Base-by-base conservation (phyloP, 2,888 invertebrate genomes). In the Drosophila kuntzei region DNA sequence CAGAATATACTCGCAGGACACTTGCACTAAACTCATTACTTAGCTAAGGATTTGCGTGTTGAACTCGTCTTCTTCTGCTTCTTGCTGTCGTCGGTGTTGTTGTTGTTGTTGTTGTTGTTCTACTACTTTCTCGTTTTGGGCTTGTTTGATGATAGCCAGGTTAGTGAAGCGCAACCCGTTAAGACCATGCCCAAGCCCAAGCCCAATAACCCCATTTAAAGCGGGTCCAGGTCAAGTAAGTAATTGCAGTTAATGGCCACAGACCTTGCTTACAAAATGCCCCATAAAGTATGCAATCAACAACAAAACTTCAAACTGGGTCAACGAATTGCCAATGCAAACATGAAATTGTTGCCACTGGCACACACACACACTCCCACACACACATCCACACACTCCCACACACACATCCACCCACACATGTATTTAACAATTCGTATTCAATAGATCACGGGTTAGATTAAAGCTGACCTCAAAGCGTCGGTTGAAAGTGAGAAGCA, bases 271-370 rank as follows among this genome's bases (percentile, higher is more conserved):
- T 20, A 76, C 57, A 49, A 76, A 80, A 59, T 62, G 66, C 55
- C 55, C 64, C 71, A 76, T 65, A 67, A 80, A 66, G 67, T 64
- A 76, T 62, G 76, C 73, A 71, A 85, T 79, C 76, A 70, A 68
- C 76, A 86, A 73, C 66, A 32, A 59, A 41, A 50, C 70, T 79
- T 58, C 54, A 67, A 82, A 82, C 82, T 87, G 69, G 88, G 88
- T 80, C 86, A 85, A 81, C 68, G 76, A 74, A 87, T 82, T 87
- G 76, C 63, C 80, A 87, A 79, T 76, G 67, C 87, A 80, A 80
- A 80, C 83, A 85, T 73, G 57, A 62, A 68, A 74, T 74, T 73
- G 75, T 68, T 68, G 68, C 62, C 54, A 36, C 25, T 53, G 43
- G 32, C 32, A 39, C 18, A 16, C 37, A 27, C 51, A 60, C 39